Conservation (phyloP, 2,888 invertebrate species). For the Agonopterix subpropinquella region DNA sequence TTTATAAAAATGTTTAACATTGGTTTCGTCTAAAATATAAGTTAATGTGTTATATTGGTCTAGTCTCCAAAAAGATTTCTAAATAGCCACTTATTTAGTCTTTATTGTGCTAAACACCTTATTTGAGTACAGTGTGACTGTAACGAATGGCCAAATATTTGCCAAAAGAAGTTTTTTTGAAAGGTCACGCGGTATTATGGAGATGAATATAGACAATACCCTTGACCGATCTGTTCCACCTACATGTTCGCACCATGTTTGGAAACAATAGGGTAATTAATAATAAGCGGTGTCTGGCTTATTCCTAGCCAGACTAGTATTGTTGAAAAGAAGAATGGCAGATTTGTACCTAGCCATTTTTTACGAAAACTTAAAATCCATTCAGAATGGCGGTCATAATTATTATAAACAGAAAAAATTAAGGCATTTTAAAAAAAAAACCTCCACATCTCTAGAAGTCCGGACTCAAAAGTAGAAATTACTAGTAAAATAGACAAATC, state of each 20-base stretch:
- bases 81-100: background rate
- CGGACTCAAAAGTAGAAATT: too few species aligned
- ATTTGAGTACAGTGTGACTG: background rate
- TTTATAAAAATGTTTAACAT: too few species aligned
- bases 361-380: too few species aligned
- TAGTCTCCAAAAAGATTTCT: background rate
- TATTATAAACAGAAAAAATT: too few species aligned
- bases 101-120: background rate
- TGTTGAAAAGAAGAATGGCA: too few species aligned
- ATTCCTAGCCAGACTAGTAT: background rate
- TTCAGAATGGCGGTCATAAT: too few species aligned
- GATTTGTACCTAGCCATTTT: too few species aligned
- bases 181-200: constrained; percentile 23
- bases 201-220: constrained; percentile 31
- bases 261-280: constrained; percentile 51
- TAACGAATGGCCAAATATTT: background rate
- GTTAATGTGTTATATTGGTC: background rate
- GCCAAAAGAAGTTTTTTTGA: constrained; percentile 4
- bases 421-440: too few species aligned
- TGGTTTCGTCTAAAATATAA: background rate
- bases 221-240: constrained; percentile 53
- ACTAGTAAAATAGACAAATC: too few species aligned
- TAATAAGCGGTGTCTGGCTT: constrained; percentile 23
- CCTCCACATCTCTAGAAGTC: too few species aligned
- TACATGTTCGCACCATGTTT: constrained; percentile 39